A percentile compares a stretch with the other conserved stretches of the same genome.
Evolutionary conservation across 2,888 invertebrate genomes (phyloP).

Genomic region (Callimorpha dominula): DNA sequence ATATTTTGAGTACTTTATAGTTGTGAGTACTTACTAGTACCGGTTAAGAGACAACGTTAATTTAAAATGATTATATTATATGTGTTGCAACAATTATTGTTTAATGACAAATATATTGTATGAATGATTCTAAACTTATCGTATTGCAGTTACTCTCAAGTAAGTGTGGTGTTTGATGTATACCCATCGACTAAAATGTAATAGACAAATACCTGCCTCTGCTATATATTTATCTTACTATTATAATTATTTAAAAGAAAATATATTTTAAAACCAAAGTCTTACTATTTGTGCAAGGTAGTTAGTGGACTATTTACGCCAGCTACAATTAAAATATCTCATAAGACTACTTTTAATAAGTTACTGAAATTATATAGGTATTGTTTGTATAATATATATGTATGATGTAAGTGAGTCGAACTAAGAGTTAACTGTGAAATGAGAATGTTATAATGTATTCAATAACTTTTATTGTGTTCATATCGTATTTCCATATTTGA

Average conservation of each 20-base stretch:
- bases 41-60: conserved; percentile 41
- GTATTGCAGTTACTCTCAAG: conserved; percentile 39
- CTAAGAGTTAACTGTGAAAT: conserved; percentile 35
- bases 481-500: conserved; percentile 41
- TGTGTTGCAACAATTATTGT: conserved; percentile 32
- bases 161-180: conserved; percentile 30
- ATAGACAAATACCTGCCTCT: conserved; percentile 74
- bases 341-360: conserved; percentile 31
- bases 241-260: conserved; percentile 40
- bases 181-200: conserved; percentile 74
- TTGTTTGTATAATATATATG: conserved; percentile 45
- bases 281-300: conserved; percentile 52
- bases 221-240: conserved; percentile 50
- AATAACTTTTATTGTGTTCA: conserved; percentile 44
- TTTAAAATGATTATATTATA: conserved; percentile 38
- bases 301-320: conserved; percentile 42
- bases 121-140: conserved; percentile 25
- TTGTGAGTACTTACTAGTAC: conserved; percentile 52
- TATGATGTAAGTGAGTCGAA: conserved; percentile 29
- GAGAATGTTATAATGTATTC: conserved; percentile 36
- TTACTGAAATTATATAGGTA: conserved; percentile 29
- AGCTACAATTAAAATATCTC: conserved; percentile 38
- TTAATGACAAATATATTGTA: conserved; percentile 29
- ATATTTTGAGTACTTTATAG: conserved; percentile 32
- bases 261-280: conserved; percentile 58